Base-by-base conservation (phyloP, 2,888 invertebrate species). In the Arenicola marina region DNA sequence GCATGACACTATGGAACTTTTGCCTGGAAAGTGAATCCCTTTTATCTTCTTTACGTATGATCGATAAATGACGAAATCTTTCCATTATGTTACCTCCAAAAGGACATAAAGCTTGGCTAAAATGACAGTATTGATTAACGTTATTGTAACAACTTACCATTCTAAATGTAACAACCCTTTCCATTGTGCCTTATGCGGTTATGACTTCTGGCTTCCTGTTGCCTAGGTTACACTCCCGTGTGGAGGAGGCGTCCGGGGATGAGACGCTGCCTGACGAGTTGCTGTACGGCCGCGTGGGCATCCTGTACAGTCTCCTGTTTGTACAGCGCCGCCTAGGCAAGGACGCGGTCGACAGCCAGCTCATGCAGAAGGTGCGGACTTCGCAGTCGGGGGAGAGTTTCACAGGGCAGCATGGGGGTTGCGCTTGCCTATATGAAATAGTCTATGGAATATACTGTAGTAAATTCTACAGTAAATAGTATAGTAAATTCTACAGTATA, bases 221-320 rank as follows among this genome's bases (percentile, higher is more conserved):
- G 48, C 85, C 51, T 78, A 90, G 90, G 74, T 81, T 91, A 34
- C 84, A 87, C 71, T 79, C 85, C 18, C 76, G 91, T 62, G 84
- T 86, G 60, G 83, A 86, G 56, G 83, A 87, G 69, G 86, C 89
- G 56, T 78, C 88, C 69, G 75, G 86, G 68, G 78, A 86, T 67
- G 63, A 65, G 0, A 75, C 70, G 2, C 51, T 88, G 56, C 89
- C 92, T 0, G 91, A 94, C 86, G 95, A 95, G 84, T 83, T 93
- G 61, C 85, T 95, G 38, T 93, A 92, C 86, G 95, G 95, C 3
- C 87, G 92, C 77, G 88, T 88, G 70, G 95, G 95, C 26, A 94
- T 92, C 81, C 85, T 95, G 18, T 92, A 87, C 84, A 86, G 91
- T 2, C 85, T 94, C 56, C 83, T 93, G 7, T 92, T 89, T 85